These are phyloP conservation scores for Drosophila subquinaria DNA, from an alignment of 2,888 invertebrate species.

Conservation along the genomic window DNA sequence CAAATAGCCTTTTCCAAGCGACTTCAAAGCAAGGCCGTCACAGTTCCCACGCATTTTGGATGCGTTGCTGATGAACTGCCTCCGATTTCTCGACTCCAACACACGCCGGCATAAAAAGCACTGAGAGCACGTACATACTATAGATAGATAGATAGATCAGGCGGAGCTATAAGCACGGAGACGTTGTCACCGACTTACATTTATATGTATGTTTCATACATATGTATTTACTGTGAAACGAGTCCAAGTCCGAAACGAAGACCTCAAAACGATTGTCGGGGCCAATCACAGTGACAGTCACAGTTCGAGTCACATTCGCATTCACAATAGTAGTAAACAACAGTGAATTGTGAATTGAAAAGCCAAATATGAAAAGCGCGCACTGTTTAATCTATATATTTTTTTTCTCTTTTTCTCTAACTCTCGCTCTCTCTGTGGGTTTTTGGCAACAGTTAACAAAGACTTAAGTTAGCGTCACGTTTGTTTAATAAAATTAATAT, in stretches of 20 bases:
- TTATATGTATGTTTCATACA: too few relatives aligned
- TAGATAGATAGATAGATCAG: not conserved
- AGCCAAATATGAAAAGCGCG: conserved; percentile 65
- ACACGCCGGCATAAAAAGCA: conserved; percentile 10
- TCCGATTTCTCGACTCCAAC: conserved; percentile 33
- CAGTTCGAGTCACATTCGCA: conserved; percentile 19
- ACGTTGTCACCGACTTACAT: conserved; percentile 28
- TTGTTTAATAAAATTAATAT: conserved; percentile 80
- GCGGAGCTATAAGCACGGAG: conserved; percentile 6
- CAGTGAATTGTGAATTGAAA: conserved; percentile 60
- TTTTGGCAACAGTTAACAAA: conserved; percentile 9
- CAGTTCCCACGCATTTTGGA: conserved; percentile 64
- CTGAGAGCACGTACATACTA: conserved; percentile 27
- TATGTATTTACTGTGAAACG: conserved; percentile 14
- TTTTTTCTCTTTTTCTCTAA: conserved; percentile 1
- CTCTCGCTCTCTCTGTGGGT: conserved; percentile 28
- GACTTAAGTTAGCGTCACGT: conserved; percentile 64
- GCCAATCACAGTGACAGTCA: conserved; percentile 20
- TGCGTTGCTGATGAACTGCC: conserved; percentile 66
- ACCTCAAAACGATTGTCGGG: conserved; percentile 26
- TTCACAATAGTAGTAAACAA: conserved; percentile 39
- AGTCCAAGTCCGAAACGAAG: conserved; percentile 34
- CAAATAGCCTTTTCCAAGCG: conserved; percentile 56
- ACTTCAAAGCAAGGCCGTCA: conserved; percentile 67
- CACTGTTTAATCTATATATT: conserved; percentile 39